These are phyloP conservation scores for Phengaris alcon DNA, from an alignment of 2,888 invertebrate genomes.

Conservation along the genomic window DNA sequence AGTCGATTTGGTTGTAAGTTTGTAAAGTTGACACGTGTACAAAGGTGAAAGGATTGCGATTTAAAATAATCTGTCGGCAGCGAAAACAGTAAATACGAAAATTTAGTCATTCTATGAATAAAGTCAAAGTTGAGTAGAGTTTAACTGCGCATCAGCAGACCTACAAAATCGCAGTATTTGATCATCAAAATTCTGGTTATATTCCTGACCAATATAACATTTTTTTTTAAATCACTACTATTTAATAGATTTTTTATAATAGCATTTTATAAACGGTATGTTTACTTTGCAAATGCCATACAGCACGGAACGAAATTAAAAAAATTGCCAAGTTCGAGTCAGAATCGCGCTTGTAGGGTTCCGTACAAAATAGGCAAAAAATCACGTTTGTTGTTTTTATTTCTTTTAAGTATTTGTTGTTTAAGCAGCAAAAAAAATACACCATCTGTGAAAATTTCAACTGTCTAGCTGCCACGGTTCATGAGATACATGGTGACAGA, in stretches of 20 bases:
- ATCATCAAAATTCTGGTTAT: neutral
- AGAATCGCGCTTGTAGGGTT: too few species aligned
- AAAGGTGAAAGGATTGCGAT: too few species aligned
- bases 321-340: too few species aligned
- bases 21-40: neutral
- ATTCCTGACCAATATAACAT: neutral
- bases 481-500: too few species aligned
- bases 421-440: too few species aligned
- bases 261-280: constrained; percentile 3
- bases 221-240: neutral
- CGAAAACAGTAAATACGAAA: neutral
- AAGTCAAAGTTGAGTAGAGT: neutral
- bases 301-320: neutral
- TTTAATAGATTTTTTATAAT: neutral
- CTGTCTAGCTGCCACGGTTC: too few species aligned
- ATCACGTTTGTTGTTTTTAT: too few species aligned
- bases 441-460: too few species aligned
- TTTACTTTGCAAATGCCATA: constrained; percentile 6
- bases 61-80: neutral
- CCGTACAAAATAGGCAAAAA: too few species aligned
- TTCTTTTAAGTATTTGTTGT: too few species aligned
- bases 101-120: too few species aligned
- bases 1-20: neutral
- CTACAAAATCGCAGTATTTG: neutral
- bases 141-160: too few species aligned